These are phyloP conservation scores for Crepidodera aurea DNA, from an alignment of 2,888 invertebrate genomes.

Conservation along the genomic window DNA sequence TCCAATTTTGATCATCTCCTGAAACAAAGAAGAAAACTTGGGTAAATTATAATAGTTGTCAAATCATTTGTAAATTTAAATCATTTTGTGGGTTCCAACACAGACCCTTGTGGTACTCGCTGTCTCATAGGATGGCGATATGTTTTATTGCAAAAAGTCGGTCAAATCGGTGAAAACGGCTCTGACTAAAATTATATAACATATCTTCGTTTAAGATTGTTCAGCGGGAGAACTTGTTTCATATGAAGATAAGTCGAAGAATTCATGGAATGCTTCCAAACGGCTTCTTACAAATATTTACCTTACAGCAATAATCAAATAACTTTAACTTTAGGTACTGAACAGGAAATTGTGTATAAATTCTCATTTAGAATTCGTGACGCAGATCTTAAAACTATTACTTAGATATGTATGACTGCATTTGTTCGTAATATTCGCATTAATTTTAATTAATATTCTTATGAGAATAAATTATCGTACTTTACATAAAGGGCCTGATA, in stretches of 20 bases:
- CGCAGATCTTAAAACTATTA: background rate
- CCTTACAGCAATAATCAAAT: conserved; percentile 52
- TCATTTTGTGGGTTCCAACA: too few relatives aligned
- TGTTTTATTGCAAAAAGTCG: background rate
- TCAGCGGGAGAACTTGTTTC: conserved; percentile 45
- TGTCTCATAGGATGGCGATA: too few relatives aligned
- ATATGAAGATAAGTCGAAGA: conserved; percentile 47
- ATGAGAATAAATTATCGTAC: too few relatives aligned
- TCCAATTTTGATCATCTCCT: too few relatives aligned
- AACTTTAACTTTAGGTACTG: conserved; percentile 42
- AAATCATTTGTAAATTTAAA: too few relatives aligned
- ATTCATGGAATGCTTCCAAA: conserved; percentile 50
- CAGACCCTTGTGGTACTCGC: too few relatives aligned
- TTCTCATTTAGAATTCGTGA: conserved; percentile 34
- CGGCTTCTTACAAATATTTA: conserved; percentile 54
- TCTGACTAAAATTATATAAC: conserved; percentile 38
- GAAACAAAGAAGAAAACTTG: too few relatives aligned
- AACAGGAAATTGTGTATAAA: conserved; percentile 49
- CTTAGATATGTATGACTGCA: background rate
- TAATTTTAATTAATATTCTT: too few relatives aligned
- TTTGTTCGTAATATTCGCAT: too few relatives aligned
- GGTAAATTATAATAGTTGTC: too few relatives aligned
- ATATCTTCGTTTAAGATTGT: conserved; percentile 43
- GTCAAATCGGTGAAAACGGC: conserved; percentile 20
- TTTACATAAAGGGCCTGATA: too few relatives aligned